phyloP scores from a whole-genome alignment of 2,888 invertebrate species.

The Lamproptera curius region DNA sequence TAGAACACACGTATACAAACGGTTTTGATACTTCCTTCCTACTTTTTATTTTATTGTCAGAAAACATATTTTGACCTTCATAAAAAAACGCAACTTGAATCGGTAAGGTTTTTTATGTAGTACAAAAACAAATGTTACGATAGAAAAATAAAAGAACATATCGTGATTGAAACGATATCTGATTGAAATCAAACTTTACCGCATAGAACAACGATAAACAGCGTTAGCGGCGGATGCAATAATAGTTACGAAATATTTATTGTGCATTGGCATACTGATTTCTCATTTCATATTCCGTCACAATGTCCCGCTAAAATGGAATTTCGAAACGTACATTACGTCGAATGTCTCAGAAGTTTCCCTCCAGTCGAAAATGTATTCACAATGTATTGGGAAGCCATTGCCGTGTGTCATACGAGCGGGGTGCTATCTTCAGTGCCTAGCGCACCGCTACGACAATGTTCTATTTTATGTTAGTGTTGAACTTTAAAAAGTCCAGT shows the following conservation, averaged over 20 bases:
- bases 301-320: conserved; percentile 19
- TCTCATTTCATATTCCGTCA: conserved; percentile 21
- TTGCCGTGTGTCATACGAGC: conserved; percentile 41
- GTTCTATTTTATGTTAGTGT: conserved; percentile 39
- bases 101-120: too few species aligned
- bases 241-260: conserved; percentile 11
- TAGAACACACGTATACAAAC: too few species aligned
- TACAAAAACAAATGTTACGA: too few species aligned
- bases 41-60: too few species aligned
- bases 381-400: conserved; percentile 61
- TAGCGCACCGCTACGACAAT: conserved; percentile 35
- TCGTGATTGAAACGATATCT: not conserved
- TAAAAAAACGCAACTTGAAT: too few species aligned
- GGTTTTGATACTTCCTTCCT: too few species aligned
- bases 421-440: conserved; percentile 42
- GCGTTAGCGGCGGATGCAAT: not conserved
- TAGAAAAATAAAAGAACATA: not conserved
- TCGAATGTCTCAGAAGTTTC: conserved; percentile 44
- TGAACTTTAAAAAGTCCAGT: conserved; percentile 33
- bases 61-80: too few species aligned
- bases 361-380: conserved; percentile 33
- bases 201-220: conserved; percentile 2
- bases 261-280: conserved; percentile 5
- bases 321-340: conserved; percentile 26
- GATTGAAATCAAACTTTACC: not conserved